Conservation (phyloP, 92 coral and sea anemone species). For the Zoanthus gigantus region DNA sequence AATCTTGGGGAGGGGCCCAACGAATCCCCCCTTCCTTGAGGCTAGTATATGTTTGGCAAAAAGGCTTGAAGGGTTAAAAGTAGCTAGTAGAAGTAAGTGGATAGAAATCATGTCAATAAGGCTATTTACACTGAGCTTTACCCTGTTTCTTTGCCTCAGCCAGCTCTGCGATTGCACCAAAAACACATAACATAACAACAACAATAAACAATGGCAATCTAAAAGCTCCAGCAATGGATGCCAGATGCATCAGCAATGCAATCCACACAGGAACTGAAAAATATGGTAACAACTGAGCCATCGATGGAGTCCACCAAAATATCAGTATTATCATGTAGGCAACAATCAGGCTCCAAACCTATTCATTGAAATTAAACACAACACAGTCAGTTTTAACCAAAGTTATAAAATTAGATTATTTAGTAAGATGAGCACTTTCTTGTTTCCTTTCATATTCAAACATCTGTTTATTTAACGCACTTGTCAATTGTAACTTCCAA, state of each 20-base stretch:
- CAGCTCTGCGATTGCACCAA: slow-evolving; percentile 82
- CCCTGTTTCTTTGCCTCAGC: slow-evolving; percentile 77
- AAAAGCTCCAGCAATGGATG: slow-evolving; percentile 92
- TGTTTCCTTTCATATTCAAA: too few relatives aligned
- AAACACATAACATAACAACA: slow-evolving; percentile 73
- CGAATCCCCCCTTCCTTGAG: too few relatives aligned
- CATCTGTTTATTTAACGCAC: too few relatives aligned
- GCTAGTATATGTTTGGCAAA: too few relatives aligned
- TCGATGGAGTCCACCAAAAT: slow-evolving; percentile 92
- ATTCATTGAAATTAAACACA: not conserved
- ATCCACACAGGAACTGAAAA: slow-evolving; percentile 95
- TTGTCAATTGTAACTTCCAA: too few relatives aligned
- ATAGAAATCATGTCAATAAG: too few relatives aligned
- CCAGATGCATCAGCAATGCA: slow-evolving; percentile 79
- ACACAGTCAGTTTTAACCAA: not conserved
- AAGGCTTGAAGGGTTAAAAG: too few relatives aligned
- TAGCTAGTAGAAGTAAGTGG: too few relatives aligned
- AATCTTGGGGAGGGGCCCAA: too few relatives aligned
- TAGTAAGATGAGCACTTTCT: too few relatives aligned
- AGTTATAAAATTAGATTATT: not conserved
- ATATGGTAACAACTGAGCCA: slow-evolving; percentile 68
- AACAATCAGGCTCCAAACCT: slow-evolving; percentile 92
- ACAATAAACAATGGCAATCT: slow-evolving; percentile 80
- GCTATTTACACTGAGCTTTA: slow-evolving; percentile 15
- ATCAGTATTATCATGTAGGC: slow-evolving; percentile 73